Evolutionary conservation across 2,888 invertebrate species (phyloP).

Genomic region (Catocala fraxini): DNA sequence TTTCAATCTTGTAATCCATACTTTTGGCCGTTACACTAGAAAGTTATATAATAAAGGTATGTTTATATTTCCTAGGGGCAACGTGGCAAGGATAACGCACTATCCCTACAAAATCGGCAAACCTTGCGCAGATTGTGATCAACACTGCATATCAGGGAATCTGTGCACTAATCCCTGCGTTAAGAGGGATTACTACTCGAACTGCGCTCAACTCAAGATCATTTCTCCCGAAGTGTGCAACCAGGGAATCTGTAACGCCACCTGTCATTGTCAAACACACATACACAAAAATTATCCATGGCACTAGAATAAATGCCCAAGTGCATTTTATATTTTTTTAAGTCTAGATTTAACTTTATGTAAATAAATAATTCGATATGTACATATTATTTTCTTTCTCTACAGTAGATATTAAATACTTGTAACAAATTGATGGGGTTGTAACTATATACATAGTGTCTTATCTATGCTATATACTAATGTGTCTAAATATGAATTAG

Average conservation of each 20-base stretch:
- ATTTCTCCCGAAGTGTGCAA: constrained; percentile 66
- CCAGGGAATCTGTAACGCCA: constrained; percentile 91
- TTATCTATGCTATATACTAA: too few relatives aligned
- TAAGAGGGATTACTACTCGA: constrained; percentile 90
- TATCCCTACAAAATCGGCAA: constrained; percentile 90
- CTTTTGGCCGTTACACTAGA: too few relatives aligned
- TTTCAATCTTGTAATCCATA: too few relatives aligned
- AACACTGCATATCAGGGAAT: constrained; percentile 88
- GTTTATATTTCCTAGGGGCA: constrained; percentile 87
- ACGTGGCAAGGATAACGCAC: constrained; percentile 88
- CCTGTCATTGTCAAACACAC: constrained; percentile 90
- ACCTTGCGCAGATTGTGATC: constrained; percentile 90
- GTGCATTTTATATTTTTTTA: not conserved
- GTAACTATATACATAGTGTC: too few relatives aligned
- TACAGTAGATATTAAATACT: not conserved
- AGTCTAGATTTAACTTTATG: constrained; percentile 11
- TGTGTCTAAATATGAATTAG: too few relatives aligned
- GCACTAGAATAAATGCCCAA: constrained; percentile 29
- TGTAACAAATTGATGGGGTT: too few relatives aligned
- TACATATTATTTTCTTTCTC: not conserved
- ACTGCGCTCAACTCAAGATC: constrained; percentile 89
- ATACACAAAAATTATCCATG: constrained; percentile 72
- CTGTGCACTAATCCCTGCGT: constrained; percentile 93
- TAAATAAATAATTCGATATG: constrained; percentile 16
- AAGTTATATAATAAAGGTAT: too few relatives aligned